Base-by-base conservation (phyloP, 2,797 vertebrate genomes). In the Eulemur albifrons region DNA sequence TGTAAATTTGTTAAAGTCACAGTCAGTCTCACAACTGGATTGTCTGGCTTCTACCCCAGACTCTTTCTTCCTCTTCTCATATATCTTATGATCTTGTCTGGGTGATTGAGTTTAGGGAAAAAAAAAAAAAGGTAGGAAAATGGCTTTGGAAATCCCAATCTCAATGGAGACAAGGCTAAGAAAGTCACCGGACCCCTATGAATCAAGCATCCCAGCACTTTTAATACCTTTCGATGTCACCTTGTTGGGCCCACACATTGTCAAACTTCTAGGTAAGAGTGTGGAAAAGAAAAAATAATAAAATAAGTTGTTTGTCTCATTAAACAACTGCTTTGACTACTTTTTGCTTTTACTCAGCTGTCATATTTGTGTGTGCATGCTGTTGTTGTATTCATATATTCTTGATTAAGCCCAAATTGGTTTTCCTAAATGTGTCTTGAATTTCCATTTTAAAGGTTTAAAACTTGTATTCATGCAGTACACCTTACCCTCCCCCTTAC, bases 401-500 rank as follows among this genome's bases (percentile, higher is more conserved):
- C 69, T 90, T 70, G 18, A 93, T 43, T 70, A 45, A 94, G 63
- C 79, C 48, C 79, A 96, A 90, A 90, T 82, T 21, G 7, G 43
- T 86, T 35, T 30, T 57, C 59, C 61, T 59, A 79, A 79, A 65
- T 76, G 52, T 70, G 59, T 90, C 70, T 86, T 88, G 72, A 93
- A 93, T 50, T 94, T 94, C 20, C 54, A 59, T 67, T 92, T 72
- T 88, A 94, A 72, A 65, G 45, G 18, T 40, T 94, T 75, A 77
- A 81, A 87, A 79, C 50, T 25, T 61, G 12, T 85, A 67, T 93
- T 94, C 87, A 76, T 14, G 2, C 43, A 32, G 21, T n/a, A 4
- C 90, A 91, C 43, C 20, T 93, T 90, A 80, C 59, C 20, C 63
- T 97, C 38, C 38, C 63, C 48, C 50, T 90, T 93, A 38, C n/a